Percentiles rank a stretch among this genome's conserved stretches.
These are phyloP conservation scores for Phyto melanocephala DNA, from an alignment of 2,888 invertebrate genomes.

Conservation along the genomic window DNA sequence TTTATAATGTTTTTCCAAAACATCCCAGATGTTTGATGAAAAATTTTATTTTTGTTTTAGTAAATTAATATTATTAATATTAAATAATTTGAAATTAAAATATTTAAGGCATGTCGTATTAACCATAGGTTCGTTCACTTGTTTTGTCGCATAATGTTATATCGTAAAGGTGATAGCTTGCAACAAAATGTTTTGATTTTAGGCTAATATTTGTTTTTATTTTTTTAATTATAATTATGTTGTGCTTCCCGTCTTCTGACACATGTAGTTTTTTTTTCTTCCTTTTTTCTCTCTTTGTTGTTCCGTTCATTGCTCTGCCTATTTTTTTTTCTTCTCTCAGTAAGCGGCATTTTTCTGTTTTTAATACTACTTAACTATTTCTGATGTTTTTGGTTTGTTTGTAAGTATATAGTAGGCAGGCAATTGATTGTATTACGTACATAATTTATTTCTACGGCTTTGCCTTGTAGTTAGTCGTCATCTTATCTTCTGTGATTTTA, in stretches of 20 bases:
- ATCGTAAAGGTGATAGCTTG: too few species aligned
- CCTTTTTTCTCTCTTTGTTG: background rate
- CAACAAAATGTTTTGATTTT: background rate
- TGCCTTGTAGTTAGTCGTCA: background rate
- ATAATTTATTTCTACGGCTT: background rate
- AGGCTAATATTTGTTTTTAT: background rate
- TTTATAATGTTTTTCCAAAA: too few species aligned
- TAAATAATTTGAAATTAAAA: too few species aligned
- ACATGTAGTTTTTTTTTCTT: background rate
- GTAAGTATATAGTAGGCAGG: too few species aligned
- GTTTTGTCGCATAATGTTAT: too few species aligned
- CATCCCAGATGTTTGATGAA: too few species aligned
- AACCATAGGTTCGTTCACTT: too few species aligned
- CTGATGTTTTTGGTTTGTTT: background rate
- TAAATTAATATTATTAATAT: too few species aligned
- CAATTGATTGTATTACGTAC: too few species aligned
- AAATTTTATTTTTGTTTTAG: too few species aligned
- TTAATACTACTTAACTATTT: background rate
- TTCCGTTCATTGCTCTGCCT: background rate
- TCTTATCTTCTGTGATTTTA: constrained; percentile 31
- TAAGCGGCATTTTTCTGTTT: constrained; percentile 5
- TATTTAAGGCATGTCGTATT: too few species aligned
- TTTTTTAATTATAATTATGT: background rate
- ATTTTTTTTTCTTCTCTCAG: background rate
- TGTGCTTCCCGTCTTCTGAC: background rate